Conservation (phyloP, 2,888 invertebrate genomes). For the Eupithecia inturbata region DNA sequence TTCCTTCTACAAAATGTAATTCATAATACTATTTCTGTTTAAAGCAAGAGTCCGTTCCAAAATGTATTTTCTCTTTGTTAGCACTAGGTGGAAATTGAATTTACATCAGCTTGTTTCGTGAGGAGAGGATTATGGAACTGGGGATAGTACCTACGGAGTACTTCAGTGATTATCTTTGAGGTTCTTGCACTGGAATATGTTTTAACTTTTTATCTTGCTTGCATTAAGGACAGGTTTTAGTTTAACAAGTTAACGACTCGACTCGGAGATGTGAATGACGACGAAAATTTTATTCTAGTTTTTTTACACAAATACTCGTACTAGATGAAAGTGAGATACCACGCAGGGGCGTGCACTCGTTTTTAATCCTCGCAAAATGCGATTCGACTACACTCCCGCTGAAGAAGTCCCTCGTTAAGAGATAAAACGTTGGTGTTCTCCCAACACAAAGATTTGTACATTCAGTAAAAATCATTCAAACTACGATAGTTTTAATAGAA, state of each 20-base stretch:
- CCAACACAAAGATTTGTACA: no score
- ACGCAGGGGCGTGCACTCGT: no score
- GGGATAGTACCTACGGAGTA: not conserved
- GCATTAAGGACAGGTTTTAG: not conserved
- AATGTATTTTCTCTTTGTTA: conserved; percentile 29
- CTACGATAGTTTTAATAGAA: no score
- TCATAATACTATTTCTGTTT: conserved; percentile 10
- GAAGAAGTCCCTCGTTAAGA: no score
- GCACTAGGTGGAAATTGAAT: conserved; percentile 23
- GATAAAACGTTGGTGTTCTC: no score
- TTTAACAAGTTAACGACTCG: not conserved
- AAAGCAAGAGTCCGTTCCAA: conserved; percentile 15
- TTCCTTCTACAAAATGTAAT: conserved; percentile 6
- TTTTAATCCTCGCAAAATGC: no score
- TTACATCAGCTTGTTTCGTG: conserved; percentile 25
- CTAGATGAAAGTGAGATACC: not conserved
- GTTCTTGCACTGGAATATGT: conserved; percentile 1
- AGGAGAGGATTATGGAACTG: conserved; percentile 13
- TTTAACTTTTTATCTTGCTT: conserved; percentile 1
- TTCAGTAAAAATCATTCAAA: no score
- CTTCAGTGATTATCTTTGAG: conserved; percentile 11
- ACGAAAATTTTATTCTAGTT: not conserved
- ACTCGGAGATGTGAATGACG: not conserved
- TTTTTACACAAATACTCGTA: not conserved
- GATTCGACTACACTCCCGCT: no score